Evolutionary conservation across 2,888 invertebrate species (phyloP).

Genomic region (Chrysina gloriosa): DNA sequence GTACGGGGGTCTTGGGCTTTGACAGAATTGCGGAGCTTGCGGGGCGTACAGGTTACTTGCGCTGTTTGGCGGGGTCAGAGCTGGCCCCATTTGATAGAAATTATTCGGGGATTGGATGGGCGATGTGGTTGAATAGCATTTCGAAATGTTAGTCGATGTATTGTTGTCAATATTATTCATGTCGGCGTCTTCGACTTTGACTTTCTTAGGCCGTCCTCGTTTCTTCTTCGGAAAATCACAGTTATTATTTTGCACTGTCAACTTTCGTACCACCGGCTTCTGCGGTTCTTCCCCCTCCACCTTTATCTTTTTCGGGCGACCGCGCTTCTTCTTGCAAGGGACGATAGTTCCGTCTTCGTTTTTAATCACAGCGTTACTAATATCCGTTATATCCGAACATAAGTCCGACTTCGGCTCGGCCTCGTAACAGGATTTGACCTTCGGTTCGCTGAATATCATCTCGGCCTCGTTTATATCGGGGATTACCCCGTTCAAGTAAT

Average conservation of each 20-base stretch:
- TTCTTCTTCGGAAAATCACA: constrained; percentile 85
- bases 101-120: constrained; percentile 67
- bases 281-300: constrained; percentile 72
- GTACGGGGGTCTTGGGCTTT: constrained; percentile 60
- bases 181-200: constrained; percentile 65
- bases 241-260: constrained; percentile 62
- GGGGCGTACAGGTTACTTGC: constrained; percentile 60
- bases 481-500: constrained; percentile 90
- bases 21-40: constrained; percentile 59
- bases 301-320: constrained; percentile 87
- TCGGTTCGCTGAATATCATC: constrained; percentile 84
- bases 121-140: constrained; percentile 67
- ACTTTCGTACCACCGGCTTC: constrained; percentile 67
- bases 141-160: constrained; percentile 64
- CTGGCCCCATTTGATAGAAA: constrained; percentile 64
- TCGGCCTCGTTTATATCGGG: constrained; percentile 88
- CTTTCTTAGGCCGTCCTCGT: constrained; percentile 88
- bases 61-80: constrained; percentile 63
- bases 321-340: constrained; percentile 88
- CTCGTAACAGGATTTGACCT: constrained; percentile 74
- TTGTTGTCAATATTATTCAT: constrained; percentile 56
- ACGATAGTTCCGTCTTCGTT: constrained; percentile 74
- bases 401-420: constrained; percentile 67
- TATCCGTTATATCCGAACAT: constrained; percentile 64
- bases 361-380: constrained; percentile 67